Percentiles rank a stretch among this genome's conserved stretches.
Evolutionary conservation across 2,113 vertebrate species (phyloP).

Genomic region (Talpa occidentalis): DNA sequence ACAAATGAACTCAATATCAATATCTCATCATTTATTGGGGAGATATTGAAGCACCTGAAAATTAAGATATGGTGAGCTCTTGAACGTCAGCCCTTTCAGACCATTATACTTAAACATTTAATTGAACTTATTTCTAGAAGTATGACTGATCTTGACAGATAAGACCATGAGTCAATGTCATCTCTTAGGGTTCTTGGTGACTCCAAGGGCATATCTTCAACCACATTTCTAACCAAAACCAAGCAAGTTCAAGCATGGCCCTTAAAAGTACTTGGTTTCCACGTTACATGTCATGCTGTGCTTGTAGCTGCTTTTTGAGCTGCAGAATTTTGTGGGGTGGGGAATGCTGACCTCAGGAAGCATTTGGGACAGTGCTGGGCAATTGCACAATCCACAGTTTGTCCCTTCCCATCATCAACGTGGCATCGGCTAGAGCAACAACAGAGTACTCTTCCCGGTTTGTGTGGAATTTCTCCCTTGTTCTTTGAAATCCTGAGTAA

Average conservation of each 20-base stretch:
- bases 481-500: conserved; percentile 50
- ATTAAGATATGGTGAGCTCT: neutral
- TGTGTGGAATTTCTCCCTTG: conserved; percentile 56
- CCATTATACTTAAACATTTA: conserved; percentile 18
- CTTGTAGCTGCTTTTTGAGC: neutral
- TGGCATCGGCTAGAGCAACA: neutral
- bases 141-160: neutral
- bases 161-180: neutral
- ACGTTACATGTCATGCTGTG: neutral
- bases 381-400: neutral
- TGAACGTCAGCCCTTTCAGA: conserved; percentile 4
- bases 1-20: neutral
- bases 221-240: neutral
- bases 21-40: neutral
- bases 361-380: neutral
- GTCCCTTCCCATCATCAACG: conserved; percentile 54
- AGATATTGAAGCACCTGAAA: neutral
- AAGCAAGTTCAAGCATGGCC: neutral
- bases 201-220: neutral
- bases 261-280: neutral
- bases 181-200: neutral
- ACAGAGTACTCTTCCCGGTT: conserved; percentile 19
- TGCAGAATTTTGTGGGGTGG: neutral
- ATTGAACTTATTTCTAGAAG: conserved; percentile 50
- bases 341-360: conserved; percentile 20